Evolutionary conservation across 2,797 vertebrate species (phyloP).

Genomic region (Todus mexicanus): DNA sequence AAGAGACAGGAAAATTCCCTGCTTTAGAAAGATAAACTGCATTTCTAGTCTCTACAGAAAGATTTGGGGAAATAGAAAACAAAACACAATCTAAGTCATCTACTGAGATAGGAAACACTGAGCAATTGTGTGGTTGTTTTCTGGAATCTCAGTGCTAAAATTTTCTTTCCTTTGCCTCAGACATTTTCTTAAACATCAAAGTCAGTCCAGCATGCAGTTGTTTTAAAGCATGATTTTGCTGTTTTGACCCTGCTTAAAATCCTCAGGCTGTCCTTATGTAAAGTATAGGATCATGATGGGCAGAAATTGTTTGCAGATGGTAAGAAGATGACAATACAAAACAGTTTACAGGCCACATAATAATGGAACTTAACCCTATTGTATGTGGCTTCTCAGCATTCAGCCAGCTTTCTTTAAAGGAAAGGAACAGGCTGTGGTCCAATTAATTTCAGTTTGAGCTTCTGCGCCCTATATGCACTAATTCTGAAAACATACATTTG

Average conservation of each 20-base stretch:
- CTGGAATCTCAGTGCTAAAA: background rate
- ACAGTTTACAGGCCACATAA: background rate
- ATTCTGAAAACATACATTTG: background rate
- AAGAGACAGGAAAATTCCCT: background rate
- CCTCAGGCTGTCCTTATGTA: background rate
- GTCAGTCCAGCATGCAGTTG: background rate
- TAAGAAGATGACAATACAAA: background rate
- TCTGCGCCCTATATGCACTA: background rate
- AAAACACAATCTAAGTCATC: background rate
- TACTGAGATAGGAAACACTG: background rate
- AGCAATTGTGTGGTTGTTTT: background rate
- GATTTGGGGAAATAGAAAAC: background rate
- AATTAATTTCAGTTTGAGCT: background rate
- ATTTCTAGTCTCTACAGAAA: background rate
- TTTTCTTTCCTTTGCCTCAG: background rate
- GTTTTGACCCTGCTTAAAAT: background rate
- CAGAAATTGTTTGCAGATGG: constrained; percentile 17
- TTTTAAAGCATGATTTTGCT: background rate
- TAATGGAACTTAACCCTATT: background rate
- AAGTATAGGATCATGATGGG: background rate
- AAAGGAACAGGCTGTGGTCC: background rate
- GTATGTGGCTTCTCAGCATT: background rate
- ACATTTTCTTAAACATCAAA: background rate
- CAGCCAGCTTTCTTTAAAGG: background rate
- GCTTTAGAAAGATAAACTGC: background rate